Evolutionary conservation across 2,797 vertebrate species (phyloP).

Genomic region (Chiloscyllium punctatum): DNA sequence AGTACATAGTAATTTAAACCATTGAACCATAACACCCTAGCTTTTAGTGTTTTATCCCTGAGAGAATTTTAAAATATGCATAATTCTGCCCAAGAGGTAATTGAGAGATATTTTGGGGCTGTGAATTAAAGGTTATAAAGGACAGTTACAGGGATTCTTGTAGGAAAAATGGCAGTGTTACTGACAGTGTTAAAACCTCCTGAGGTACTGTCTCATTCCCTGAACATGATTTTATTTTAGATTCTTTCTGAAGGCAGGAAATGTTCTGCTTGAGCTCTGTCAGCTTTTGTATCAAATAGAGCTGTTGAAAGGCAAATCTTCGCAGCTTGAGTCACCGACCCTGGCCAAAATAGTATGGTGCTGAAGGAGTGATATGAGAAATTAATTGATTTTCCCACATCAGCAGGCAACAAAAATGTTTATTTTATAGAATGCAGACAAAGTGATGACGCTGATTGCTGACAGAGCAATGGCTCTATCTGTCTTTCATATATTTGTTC

Average conservation of each 20-base stretch:
- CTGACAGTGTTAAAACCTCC: slow-evolving; percentile 51
- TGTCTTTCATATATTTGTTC: slow-evolving; percentile 34
- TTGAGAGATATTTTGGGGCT: slow-evolving; percentile 54
- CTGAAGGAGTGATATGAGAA: slow-evolving; percentile 53
- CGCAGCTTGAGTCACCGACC: slow-evolving; percentile 44
- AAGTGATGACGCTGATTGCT: slow-evolving; percentile 33
- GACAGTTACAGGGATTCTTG: slow-evolving; percentile 49
- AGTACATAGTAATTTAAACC: slow-evolving; percentile 55
- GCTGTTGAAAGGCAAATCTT: slow-evolving; percentile 48
- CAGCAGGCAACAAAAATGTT: slow-evolving; percentile 46
- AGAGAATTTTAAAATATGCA: slow-evolving; percentile 55
- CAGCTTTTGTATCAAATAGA: slow-evolving; percentile 45
- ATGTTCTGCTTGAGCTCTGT: slow-evolving; percentile 47
- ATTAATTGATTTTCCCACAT: slow-evolving; percentile 64
- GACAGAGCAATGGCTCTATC: slow-evolving; percentile 42
- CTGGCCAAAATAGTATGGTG: slow-evolving; percentile 56
- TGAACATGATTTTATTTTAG: slow-evolving; percentile 36
- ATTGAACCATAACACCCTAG: slow-evolving; percentile 52
- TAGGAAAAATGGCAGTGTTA: slow-evolving; percentile 45
- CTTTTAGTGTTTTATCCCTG: slow-evolving; percentile 55
- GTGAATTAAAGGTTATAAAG: slow-evolving; percentile 55
- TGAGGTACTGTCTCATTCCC: slow-evolving; percentile 44
- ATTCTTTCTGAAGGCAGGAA: slow-evolving; percentile 42
- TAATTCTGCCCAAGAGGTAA: slow-evolving; percentile 52
- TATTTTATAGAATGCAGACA: slow-evolving; percentile 45